phyloP scores from a whole-genome alignment of 2,113 vertebrate species.

The Morphnarchus princeps region DNA sequence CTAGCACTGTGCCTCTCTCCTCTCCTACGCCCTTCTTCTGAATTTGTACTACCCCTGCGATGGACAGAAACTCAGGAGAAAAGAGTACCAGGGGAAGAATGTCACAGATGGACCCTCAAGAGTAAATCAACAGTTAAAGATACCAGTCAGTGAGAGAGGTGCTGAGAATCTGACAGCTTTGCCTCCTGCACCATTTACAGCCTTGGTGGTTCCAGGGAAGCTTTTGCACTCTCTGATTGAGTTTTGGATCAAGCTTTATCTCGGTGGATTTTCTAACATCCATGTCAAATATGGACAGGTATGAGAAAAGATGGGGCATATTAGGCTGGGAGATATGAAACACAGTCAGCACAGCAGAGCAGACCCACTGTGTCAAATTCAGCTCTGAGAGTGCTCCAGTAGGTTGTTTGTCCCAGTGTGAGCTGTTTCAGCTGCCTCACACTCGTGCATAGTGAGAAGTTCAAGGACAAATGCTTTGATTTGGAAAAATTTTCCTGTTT shows the following conservation, averaged over 20 bases:
- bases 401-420: not conserved
- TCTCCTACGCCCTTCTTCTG: not conserved
- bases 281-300: not conserved
- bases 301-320: not conserved
- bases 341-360: not conserved
- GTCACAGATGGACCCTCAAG: not conserved
- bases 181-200: not conserved
- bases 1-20: not conserved
- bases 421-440: not conserved
- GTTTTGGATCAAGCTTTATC: not conserved
- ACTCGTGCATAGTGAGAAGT: not conserved
- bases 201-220: not conserved
- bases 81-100: not conserved
- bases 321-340: not conserved
- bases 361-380: not conserved
- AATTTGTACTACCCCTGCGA: not conserved
- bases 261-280: not conserved
- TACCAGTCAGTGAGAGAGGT: not conserved
- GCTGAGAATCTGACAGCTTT: not conserved
- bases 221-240: not conserved
- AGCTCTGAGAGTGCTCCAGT: not conserved
- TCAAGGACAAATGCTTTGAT: slow-evolving; percentile 2
- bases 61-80: not conserved
- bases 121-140: not conserved
- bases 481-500: not conserved